phyloP scores from a whole-genome alignment of 2,888 invertebrate genomes.

The Metalampra italica region DNA sequence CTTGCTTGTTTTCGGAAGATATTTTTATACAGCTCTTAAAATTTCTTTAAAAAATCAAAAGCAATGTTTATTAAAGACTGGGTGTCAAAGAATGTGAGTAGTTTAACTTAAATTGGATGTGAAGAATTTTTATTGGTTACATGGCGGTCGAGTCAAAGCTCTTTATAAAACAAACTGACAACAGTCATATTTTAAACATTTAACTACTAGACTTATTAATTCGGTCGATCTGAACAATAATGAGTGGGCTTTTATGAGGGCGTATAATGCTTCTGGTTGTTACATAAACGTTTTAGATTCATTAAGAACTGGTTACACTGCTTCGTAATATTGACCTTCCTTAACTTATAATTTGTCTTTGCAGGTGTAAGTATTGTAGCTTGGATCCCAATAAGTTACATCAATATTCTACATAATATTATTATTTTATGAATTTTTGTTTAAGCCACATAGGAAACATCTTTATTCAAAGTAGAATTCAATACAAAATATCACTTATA shows the following conservation, averaged over 20 bases:
- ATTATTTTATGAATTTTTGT: too few relatives aligned
- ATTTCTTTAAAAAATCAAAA: constrained; percentile 10
- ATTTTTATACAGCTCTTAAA: too few relatives aligned
- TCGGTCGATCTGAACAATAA: constrained; percentile 34
- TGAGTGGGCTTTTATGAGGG: constrained; percentile 52
- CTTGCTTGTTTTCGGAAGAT: too few relatives aligned
- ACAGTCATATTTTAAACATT: constrained; percentile 51
- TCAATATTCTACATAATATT: background rate
- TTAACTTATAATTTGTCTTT: background rate
- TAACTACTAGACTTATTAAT: constrained; percentile 42
- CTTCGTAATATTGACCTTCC: constrained; percentile 14
- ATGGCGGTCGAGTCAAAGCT: constrained; percentile 24
- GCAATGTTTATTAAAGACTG: background rate
- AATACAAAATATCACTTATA: too few relatives aligned
- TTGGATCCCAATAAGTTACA: background rate
- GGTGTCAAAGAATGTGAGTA: constrained; percentile 23
- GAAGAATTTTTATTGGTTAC: constrained; percentile 43
- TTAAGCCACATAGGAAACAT: too few relatives aligned
- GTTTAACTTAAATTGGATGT: constrained; percentile 33
- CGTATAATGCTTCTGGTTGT: constrained; percentile 37
- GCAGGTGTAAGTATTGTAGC: background rate
- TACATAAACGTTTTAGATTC: constrained; percentile 39
- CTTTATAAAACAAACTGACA: constrained; percentile 40
- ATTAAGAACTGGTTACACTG: constrained; percentile 19
- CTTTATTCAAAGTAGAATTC: too few relatives aligned